phyloP scores from a whole-genome alignment of 92 coral and sea anemone species.

The Porites rus region DNA sequence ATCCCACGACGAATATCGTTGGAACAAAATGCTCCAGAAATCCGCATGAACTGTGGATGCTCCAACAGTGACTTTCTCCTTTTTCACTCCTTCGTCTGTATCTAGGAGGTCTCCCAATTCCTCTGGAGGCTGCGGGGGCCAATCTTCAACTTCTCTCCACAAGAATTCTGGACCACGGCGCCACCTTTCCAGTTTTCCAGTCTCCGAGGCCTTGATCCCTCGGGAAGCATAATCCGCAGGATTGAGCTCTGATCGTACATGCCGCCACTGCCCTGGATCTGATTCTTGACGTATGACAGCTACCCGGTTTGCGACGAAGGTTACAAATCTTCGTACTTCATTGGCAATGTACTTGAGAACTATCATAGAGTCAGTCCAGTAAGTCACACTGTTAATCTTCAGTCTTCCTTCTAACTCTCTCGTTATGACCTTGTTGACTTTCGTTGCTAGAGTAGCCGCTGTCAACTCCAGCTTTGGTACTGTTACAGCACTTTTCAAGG shows the following conservation, averaged over 20 bases:
- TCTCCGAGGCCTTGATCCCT: slow-evolving; percentile 66
- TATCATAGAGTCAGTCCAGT: slow-evolving; percentile 75
- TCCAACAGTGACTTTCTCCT: slow-evolving; percentile 33
- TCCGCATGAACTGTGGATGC: slow-evolving; percentile 34
- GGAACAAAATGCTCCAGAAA: slow-evolving; percentile 61
- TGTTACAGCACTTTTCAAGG: slow-evolving; percentile 55
- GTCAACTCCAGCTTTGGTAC: slow-evolving; percentile 71
- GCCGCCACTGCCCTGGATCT: slow-evolving; percentile 64
- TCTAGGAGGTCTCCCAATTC: slow-evolving; percentile 17
- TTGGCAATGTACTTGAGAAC: slow-evolving; percentile 63
- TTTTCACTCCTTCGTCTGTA: slow-evolving; percentile 63
- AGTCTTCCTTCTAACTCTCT: slow-evolving; percentile 55
- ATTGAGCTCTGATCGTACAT: slow-evolving; percentile 60
- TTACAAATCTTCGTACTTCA: slow-evolving; percentile 57
- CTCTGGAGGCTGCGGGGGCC: slow-evolving; percentile 74
- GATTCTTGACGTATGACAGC: slow-evolving; percentile 62
- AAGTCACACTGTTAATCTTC: slow-evolving; percentile 54
- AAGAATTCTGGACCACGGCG: slow-evolving; percentile 66
- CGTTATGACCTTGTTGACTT: slow-evolving; percentile 47
- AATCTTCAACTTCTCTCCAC: slow-evolving; percentile 55
- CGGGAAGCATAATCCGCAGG: slow-evolving; percentile 74
- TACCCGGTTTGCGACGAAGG: slow-evolving; percentile 70
- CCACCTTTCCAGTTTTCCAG: slow-evolving; percentile 62
- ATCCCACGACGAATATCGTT: slow-evolving; percentile 69
- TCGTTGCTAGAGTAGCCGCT: slow-evolving; percentile 60